A percentile compares a stretch with the other conserved stretches of the same genome.
These are phyloP conservation scores for Acanthurus leucopareius DNA, from an alignment of 2,797 vertebrate species.

Conservation along the genomic window DNA sequence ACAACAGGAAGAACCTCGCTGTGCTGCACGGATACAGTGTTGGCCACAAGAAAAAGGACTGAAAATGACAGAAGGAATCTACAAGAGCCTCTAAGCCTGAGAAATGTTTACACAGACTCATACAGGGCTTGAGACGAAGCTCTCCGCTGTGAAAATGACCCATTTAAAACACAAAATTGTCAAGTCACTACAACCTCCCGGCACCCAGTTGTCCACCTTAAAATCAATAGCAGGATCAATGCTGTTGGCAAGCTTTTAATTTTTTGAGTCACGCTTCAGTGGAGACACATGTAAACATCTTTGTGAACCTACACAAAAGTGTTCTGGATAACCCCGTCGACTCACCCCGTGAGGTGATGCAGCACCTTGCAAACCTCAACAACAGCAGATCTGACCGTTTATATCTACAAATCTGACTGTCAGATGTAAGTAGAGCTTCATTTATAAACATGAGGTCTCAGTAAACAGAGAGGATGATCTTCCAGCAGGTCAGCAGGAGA, in stretches of 20 bases:
- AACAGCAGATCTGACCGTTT: too few species aligned
- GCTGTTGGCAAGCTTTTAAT: background rate
- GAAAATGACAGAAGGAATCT: constrained; percentile 21
- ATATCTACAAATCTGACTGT: too few species aligned
- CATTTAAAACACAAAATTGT: background rate
- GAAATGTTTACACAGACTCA: constrained; percentile 33
- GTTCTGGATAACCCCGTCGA: too few species aligned
- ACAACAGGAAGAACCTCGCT: constrained; percentile 37
- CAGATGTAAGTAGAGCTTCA: too few species aligned
- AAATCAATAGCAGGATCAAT: constrained; percentile 23
- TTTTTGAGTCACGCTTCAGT: background rate
- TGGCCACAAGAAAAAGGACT: constrained; percentile 23
- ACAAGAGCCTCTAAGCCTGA: constrained; percentile 19
- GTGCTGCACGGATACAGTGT: constrained; percentile 4
- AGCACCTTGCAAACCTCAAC: too few species aligned
- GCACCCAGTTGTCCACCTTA: background rate
- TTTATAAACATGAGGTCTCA: too few species aligned
- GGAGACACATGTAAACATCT: too few species aligned
- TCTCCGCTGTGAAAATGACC: constrained; percentile 1
- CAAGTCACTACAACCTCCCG: background rate
- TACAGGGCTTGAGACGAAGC: background rate
- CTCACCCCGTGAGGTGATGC: too few species aligned
- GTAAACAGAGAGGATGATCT: too few species aligned
- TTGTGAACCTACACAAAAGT: too few species aligned
- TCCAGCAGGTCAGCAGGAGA: too few species aligned